Evolutionary conservation across 2,797 vertebrate genomes (phyloP).

Genomic region (Melanotaenia maccullochi): DNA sequence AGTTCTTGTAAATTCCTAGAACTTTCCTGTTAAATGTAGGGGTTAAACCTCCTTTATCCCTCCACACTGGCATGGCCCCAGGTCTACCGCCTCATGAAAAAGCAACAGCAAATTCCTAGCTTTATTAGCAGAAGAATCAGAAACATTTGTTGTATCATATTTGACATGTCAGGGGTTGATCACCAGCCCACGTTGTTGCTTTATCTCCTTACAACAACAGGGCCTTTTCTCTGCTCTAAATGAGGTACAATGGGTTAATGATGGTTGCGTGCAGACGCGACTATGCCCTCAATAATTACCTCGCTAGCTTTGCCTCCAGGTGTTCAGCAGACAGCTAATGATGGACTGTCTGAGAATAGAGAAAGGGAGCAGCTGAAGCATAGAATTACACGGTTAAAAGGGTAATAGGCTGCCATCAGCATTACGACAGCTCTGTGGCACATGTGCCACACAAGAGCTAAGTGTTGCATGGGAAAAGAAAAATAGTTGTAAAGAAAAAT

Average conservation of each 20-base stretch:
- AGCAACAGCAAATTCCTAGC: conserved; percentile 74
- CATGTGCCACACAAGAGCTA: conserved; percentile 10
- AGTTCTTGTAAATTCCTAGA: conserved; percentile 57
- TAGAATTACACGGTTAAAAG: conserved; percentile 1
- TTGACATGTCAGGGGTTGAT: conserved; percentile 67
- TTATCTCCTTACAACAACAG: conserved; percentile 64
- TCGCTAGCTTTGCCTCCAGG: conserved; percentile 76
- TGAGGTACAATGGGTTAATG: conserved; percentile 75
- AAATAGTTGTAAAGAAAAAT: not conserved
- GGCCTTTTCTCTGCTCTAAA: conserved; percentile 61
- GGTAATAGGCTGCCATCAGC: conserved; percentile 37
- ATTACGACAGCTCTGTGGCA: conserved; percentile 15
- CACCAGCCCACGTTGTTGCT: conserved; percentile 30
- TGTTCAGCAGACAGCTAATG: conserved; percentile 81
- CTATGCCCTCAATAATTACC: conserved; percentile 76
- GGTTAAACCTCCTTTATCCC: conserved; percentile 57
- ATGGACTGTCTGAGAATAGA: conserved; percentile 65
- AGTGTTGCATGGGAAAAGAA: not conserved
- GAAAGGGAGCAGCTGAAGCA: conserved; percentile 42
- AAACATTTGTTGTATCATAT: conserved; percentile 68
- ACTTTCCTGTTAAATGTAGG: conserved; percentile 48
- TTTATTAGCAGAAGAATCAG: conserved; percentile 69
- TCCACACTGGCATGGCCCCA: conserved; percentile 60
- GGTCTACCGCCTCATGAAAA: conserved; percentile 62
- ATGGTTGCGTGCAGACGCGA: conserved; percentile 79